phyloP scores from a whole-genome alignment of 2,888 invertebrate species.

The Cerastoderma edule region DNA sequence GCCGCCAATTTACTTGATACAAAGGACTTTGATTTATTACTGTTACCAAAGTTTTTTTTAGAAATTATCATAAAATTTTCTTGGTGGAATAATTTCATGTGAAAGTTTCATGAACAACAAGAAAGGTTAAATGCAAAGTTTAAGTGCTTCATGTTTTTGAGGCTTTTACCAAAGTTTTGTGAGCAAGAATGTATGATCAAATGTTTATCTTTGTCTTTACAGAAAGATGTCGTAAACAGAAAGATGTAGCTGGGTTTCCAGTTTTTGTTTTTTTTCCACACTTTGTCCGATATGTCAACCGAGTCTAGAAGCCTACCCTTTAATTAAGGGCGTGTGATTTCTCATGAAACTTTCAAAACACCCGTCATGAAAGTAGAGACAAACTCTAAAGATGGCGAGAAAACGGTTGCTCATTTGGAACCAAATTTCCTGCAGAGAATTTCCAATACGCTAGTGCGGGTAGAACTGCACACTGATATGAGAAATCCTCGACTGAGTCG shows the following conservation, averaged over 20 bases:
- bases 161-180: too few species aligned
- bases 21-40: too few species aligned
- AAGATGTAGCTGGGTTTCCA: background rate
- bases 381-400: background rate
- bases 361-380: slow-evolving; percentile 18
- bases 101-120: too few species aligned
- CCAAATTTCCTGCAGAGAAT: slow-evolving; percentile 24
- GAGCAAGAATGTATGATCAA: too few species aligned
- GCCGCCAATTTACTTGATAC: too few species aligned
- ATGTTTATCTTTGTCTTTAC: background rate
- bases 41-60: too few species aligned
- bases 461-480: slow-evolving; percentile 68
- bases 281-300: background rate
- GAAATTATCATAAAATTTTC: too few species aligned
- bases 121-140: too few species aligned
- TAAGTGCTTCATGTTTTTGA: too few species aligned
- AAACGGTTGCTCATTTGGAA: background rate
- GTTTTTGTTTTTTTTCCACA: background rate
- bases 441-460: slow-evolving; percentile 54
- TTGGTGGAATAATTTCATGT: too few species aligned
- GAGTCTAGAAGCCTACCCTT: slow-evolving; percentile 11
- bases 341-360: background rate
- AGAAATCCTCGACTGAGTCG: slow-evolving; percentile 44
- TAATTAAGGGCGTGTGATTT: too few species aligned
- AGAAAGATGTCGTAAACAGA: background rate